Evolutionary conservation across 1,140 invertebrate species (phyloP), one percentile per base, ranked within the genome.

Genomic region (Leptinotarsa defecta): DNA sequence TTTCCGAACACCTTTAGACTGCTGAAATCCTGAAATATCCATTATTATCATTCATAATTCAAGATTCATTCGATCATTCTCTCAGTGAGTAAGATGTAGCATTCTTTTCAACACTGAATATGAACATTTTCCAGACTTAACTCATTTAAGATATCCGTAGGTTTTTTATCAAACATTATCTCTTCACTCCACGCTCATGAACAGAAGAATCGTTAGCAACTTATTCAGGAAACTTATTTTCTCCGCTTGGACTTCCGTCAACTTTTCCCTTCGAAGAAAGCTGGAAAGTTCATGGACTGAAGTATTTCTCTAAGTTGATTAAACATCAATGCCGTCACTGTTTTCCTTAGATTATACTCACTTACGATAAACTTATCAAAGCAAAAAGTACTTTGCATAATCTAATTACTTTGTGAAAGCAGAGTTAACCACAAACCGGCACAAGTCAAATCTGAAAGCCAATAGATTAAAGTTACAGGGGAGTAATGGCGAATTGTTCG

Each of bases 281-380:
- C 52, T 24, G 64, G 48, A 65, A 76, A 76, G 70, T 76, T 73
- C 71, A 73, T 73, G 73, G 72, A 76, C 75, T 61, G 75, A 68
- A 72, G 72, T 70, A 76, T 76, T 76, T 70, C 68, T 61, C 71
- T 68, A 76, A 76, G 70, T 76, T 76, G 75, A 76, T 76, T 76
- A 76, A 76, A 73, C 71, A 76, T 72, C 52, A 15, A 57, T 57
- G 52, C 70, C 71, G 22, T 48, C 48, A 64, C 73, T 75, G 74
- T 75, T 70, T 75, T 48, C 61, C 52, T 63, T 70, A 75, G 74
- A 70, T 24, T 17, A 43, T 64, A 43, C 64, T 76, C 74, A 71
- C 74, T 76, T 68, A 72, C 67, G 74, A 72, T 69, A 67, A 76
- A 76, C 74, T 76, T 76, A 76, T 76, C 74, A 76, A 76, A 76